These are phyloP conservation scores for Haemorhous mexicanus DNA, from an alignment of 2,113 vertebrate species.

Conservation along the genomic window DNA sequence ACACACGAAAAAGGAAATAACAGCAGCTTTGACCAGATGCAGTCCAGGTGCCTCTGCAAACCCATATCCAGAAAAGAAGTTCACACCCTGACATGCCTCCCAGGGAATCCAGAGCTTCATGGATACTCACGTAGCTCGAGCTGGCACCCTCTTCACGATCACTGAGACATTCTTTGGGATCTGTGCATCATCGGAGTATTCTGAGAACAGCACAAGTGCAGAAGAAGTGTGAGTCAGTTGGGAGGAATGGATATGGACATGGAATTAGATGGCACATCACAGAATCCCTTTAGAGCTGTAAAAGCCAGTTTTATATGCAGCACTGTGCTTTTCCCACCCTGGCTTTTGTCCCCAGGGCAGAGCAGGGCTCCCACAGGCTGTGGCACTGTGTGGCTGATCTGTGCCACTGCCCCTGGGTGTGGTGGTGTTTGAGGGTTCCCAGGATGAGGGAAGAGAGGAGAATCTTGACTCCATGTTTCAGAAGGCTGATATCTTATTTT, in stretches of 20 bases:
- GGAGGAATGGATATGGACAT: background rate
- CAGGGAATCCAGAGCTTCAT: background rate
- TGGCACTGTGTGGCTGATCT: background rate
- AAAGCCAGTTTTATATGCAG: background rate
- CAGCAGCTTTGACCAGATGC: background rate
- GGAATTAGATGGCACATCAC: background rate
- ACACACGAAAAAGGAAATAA: background rate
- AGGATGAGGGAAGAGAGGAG: no score
- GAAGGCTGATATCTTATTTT: no score
- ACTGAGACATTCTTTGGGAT: conserved; percentile 91
- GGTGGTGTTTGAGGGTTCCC: no score
- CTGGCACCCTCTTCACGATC: conserved; percentile 88
- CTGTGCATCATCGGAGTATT: conserved; percentile 84
- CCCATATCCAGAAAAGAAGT: no score
- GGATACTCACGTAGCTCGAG: conserved; percentile 82
- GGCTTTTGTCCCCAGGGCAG: background rate
- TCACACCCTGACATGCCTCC: background rate
- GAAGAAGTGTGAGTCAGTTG: background rate
- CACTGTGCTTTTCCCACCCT: accelerated
- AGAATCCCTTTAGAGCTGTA: background rate
- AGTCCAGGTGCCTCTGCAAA: background rate
- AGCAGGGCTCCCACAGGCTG: background rate
- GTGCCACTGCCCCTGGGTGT: background rate
- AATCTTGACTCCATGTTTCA: no score
- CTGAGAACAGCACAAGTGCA: conserved; percentile 50